A percentile compares a stretch with the other conserved stretches of the same genome.
Evolutionary conservation across 2,797 vertebrate genomes (phyloP).

Genomic region (Echiichthys vipera): DNA sequence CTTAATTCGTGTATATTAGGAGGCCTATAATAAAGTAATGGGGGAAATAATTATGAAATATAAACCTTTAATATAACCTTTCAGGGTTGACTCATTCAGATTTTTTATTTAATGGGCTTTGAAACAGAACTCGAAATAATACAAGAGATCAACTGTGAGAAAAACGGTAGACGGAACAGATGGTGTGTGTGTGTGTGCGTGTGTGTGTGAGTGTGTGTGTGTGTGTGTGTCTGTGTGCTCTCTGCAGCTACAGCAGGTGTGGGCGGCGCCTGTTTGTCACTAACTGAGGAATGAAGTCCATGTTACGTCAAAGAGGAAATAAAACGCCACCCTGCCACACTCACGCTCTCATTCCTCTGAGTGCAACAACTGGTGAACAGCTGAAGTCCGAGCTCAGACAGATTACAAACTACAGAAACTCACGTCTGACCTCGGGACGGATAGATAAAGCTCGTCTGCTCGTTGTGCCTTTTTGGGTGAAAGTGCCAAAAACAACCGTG

Average conservation of each 20-base stretch:
- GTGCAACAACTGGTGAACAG: constrained; percentile 37
- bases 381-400: neutral
- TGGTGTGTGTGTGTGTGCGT: constrained; percentile 39
- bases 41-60: neutral
- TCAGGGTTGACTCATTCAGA: neutral
- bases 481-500: constrained; percentile 53
- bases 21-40: neutral
- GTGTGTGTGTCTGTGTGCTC: constrained; percentile 1
- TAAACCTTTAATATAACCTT: neutral
- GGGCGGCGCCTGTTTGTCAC: constrained; percentile 78
- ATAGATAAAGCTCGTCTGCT: neutral
- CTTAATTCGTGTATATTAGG: neutral
- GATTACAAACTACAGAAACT: constrained; percentile 9
- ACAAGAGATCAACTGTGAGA: constrained; percentile 34
- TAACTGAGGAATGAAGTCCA: constrained; percentile 77
- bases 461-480: constrained; percentile 16
- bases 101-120: neutral
- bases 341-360: constrained; percentile 61
- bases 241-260: constrained; percentile 66
- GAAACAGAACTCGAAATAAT: constrained; percentile 8
- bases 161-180: constrained; percentile 66
- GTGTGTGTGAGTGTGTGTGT: neutral
- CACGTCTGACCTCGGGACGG: constrained; percentile 21
- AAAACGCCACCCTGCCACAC: constrained; percentile 75
- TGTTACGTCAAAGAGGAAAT: constrained; percentile 82